Evolutionary conservation across 2,888 invertebrate species (phyloP).

Genomic region (Megaustenia siamemsis): DNA sequence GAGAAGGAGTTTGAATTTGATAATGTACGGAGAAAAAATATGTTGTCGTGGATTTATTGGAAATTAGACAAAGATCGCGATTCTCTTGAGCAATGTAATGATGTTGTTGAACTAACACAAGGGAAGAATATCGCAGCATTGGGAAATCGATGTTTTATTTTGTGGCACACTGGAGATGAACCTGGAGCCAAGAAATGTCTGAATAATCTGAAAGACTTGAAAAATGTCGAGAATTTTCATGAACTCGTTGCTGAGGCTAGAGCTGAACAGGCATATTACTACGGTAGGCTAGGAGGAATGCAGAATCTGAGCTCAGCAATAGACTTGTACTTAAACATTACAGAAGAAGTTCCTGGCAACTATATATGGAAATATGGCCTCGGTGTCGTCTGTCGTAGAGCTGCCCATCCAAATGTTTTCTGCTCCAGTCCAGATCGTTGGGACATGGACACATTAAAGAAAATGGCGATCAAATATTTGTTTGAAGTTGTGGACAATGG

Average conservation of each 20-base stretch:
- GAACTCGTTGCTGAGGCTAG: not conserved
- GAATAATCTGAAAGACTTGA: not conserved
- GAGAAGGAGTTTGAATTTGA: not conserved
- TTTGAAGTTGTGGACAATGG: constrained; percentile 11
- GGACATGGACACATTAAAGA: not conserved
- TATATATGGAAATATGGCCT: constrained; percentile 5
- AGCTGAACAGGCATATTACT: constrained; percentile 27
- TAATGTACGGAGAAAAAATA: not conserved
- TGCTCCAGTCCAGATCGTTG: not conserved
- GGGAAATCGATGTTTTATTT: not conserved
- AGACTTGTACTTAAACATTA: not conserved
- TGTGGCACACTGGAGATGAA: not conserved
- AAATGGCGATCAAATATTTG: not conserved
- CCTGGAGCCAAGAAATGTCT: constrained; percentile 1
- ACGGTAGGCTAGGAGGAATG: constrained; percentile 4
- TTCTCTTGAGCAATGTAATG: not conserved
- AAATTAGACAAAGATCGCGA: not conserved
- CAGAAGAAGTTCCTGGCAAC: not conserved
- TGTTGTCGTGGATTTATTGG: not conserved
- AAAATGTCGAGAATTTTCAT: not conserved
- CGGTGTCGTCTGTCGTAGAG: not conserved
- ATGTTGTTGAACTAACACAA: not conserved
- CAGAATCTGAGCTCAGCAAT: not conserved
- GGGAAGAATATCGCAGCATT: not conserved
- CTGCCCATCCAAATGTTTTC: constrained; percentile 5